A percentile compares a stretch with the other conserved stretches of the same genome.
Conservation (phyloP, 1,140 invertebrate species). For the Danaus melanippus region DNA sequence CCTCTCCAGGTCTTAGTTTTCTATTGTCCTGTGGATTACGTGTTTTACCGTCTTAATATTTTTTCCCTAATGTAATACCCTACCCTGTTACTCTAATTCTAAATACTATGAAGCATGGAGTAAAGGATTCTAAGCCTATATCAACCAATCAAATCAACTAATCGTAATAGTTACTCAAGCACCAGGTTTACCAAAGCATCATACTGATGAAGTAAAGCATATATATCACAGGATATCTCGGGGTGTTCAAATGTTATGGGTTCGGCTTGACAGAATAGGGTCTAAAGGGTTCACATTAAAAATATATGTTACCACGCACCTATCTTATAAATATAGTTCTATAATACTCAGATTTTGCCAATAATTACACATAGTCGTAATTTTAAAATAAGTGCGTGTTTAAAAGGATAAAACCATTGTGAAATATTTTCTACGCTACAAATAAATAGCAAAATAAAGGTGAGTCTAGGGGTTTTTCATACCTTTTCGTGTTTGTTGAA, state of each 20-base stretch:
- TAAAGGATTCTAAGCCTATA: slow-evolving; percentile 47
- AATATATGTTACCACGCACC: slow-evolving; percentile 18
- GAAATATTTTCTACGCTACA: slow-evolving; percentile 31
- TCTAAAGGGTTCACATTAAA: slow-evolving; percentile 37
- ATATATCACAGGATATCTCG: slow-evolving; percentile 41
- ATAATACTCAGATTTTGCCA: neutral
- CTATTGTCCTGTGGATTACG: slow-evolving; percentile 73
- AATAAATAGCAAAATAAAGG: slow-evolving; percentile 41
- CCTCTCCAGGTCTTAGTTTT: slow-evolving; percentile 93
- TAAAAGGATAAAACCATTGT: slow-evolving; percentile 3
- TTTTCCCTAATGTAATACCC: slow-evolving; percentile 20
- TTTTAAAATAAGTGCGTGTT: slow-evolving; percentile 20
- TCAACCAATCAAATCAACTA: slow-evolving; percentile 44
- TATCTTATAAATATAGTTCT: slow-evolving; percentile 10
- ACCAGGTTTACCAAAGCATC: slow-evolving; percentile 42
- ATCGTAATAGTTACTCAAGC: slow-evolving; percentile 47
- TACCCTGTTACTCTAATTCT: slow-evolving; percentile 25
- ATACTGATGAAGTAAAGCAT: slow-evolving; percentile 45
- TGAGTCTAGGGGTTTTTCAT: slow-evolving; percentile 38
- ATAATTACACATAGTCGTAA: neutral
- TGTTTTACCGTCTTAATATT: slow-evolving; percentile 65
- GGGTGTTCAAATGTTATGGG: slow-evolving; percentile 59
- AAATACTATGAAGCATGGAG: slow-evolving; percentile 55
- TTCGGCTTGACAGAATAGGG: slow-evolving; percentile 68
- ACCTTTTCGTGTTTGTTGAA: slow-evolving; percentile 41